phyloP scores from a whole-genome alignment of 2,797 vertebrate species.

The Iguana delicatissima region DNA sequence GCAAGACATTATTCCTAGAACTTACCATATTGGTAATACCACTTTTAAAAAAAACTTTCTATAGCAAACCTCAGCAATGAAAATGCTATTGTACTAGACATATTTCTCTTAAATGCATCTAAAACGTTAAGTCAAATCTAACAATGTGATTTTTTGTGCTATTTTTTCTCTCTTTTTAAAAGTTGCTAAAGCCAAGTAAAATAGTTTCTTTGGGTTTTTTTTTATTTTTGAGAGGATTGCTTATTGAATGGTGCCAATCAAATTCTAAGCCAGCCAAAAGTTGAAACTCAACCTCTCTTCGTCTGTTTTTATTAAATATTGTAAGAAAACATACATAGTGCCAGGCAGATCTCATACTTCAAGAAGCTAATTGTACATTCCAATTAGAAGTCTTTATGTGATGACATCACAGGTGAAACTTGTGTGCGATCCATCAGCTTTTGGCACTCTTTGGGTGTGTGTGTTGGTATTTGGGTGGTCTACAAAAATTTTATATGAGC shows the following conservation, averaged over 20 bases:
- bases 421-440: slow-evolving; percentile 23
- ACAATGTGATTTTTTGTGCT: neutral
- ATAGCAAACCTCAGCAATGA: neutral
- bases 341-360: slow-evolving; percentile 65
- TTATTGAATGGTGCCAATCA: slow-evolving; percentile 40
- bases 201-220: neutral
- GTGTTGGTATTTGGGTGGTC: slow-evolving; percentile 18
- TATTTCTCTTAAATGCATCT: neutral
- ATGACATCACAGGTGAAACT: slow-evolving; percentile 38
- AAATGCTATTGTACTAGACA: neutral
- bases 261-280: slow-evolving; percentile 55
- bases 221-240: neutral
- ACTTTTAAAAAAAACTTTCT: neutral
- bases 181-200: slow-evolving; percentile 18
- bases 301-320: slow-evolving; percentile 60
- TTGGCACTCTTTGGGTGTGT: neutral
- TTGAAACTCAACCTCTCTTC: slow-evolving; percentile 54
- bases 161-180: slow-evolving; percentile 35
- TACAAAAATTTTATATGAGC: slow-evolving; percentile 6
- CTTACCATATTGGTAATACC: neutral
- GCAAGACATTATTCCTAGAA: neutral
- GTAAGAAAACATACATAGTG: slow-evolving; percentile 57
- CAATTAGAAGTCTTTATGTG: slow-evolving; percentile 29
- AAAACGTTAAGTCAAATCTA: neutral
- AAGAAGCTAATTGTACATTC: slow-evolving; percentile 50